Base-by-base conservation (phyloP, 2,797 vertebrate genomes). In the Dicrostonyx torquatus region DNA sequence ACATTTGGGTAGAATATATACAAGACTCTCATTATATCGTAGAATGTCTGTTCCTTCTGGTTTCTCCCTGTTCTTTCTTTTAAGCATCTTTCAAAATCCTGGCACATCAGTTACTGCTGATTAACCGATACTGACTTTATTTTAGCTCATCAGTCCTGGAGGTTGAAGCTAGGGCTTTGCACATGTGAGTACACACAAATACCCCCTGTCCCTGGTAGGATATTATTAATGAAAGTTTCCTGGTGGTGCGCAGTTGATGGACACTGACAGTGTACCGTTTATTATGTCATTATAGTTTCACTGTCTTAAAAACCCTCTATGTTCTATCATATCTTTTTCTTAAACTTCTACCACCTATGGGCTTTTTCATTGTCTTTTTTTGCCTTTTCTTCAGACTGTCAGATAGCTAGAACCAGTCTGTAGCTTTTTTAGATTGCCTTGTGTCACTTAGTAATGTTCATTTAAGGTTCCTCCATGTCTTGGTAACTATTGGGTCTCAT, bases 1-100 rank as follows among this genome's bases (percentile, higher is more conserved):
- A 93, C 79, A 94, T 29, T 55, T 88, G 75, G 89, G 62, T 78
- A 11, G 62, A 62, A 86, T 40, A n/a, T 80, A 31, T 87, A 53
- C 43, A 55, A 82, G 70, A 20, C 88, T 93, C 22, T 31, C 48
- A 34, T n/a, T 29, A 53, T 48, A 87, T 29, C 6, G 5, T 53
- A 45, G 79, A 26, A 48, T 55, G 64, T n/a, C 68, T 78, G 0
- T 82, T 66, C 40, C 43, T 91, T 88, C 45, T n/a, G 18, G 53
- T 90, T 90, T 77, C 15, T 13, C 5, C 48, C 40, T 78, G 14
- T 89, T 60, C 40, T 79, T 24, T 55, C 53, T 58, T 53, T 37
- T 26, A 90, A 78, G 70, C 34, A 75, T 58, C 26, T 50, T 93
- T 26, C 58, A 75, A 45, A 75, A 37, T 75, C 34, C 12, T 68